Percentiles rank a stretch among this genome's conserved stretches.
Conservation (phyloP, 2,888 invertebrate species). For the Stenichneumon culpator region DNA sequence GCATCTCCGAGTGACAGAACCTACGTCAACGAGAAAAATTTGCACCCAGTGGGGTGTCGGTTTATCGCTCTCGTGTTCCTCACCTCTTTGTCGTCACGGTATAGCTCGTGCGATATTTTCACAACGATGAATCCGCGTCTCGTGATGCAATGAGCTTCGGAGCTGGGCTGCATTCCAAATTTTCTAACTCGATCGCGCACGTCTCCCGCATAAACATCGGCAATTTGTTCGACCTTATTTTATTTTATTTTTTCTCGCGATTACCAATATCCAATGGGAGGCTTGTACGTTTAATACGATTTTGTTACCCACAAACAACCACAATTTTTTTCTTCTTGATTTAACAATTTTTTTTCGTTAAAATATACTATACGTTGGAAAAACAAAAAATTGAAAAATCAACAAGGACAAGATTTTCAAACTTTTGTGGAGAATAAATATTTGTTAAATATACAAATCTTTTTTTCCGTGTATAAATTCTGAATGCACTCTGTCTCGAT, state of each 20-base stretch:
- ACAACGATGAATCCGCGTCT: neutral
- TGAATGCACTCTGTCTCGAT: neutral
- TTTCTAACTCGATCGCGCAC: neutral
- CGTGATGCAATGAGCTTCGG: conserved; percentile 11
- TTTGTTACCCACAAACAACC: no score
- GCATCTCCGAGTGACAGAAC: neutral
- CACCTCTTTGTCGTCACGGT: neutral
- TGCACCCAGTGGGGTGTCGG: conserved; percentile 17
- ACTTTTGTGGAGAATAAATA: neutral
- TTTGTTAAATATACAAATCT: neutral
- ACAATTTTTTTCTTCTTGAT: no score
- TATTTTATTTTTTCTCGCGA: neutral
- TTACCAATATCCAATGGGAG: no score
- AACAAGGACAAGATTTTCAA: neutral
- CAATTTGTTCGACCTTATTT: neutral
- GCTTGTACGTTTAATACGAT: no score
- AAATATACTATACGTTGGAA: no score
- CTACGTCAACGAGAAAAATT: conserved; percentile 30
- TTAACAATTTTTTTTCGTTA: no score
- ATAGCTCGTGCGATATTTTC: conserved; percentile 15
- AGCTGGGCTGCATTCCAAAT: conserved; percentile 24
- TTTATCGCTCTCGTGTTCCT: conserved; percentile 20
- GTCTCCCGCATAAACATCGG: neutral
- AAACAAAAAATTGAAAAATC: no score
- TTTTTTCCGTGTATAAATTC: neutral